Percentiles rank a stretch among this genome's conserved stretches.
Conservation (phyloP, 2,888 invertebrate genomes). For the Eupithecia pulchellata region DNA sequence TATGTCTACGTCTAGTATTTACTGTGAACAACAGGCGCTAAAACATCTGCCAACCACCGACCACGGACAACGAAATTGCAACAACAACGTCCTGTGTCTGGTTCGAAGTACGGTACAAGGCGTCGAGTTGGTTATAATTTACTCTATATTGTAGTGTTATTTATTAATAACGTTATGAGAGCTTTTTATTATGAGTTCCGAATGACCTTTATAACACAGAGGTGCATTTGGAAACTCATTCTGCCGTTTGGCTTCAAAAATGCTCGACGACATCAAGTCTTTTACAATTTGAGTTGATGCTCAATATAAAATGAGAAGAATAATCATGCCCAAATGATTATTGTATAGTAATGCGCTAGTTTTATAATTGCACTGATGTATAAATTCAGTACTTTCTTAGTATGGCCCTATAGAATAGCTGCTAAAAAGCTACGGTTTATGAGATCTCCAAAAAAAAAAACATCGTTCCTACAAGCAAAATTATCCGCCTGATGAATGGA, state of each 20-base stretch:
- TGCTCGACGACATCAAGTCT: not conserved
- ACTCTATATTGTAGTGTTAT: not conserved
- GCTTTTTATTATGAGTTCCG: too few relatives aligned
- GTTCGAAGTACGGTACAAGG: slow-evolving; percentile 12
- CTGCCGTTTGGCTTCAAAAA: not conserved
- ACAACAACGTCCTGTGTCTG: slow-evolving; percentile 42
- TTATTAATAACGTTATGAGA: not conserved
- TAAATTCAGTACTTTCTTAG: not conserved
- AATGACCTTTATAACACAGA: too few relatives aligned
- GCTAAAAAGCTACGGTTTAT: slow-evolving; percentile 15
- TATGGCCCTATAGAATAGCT: not conserved
- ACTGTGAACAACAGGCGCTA: slow-evolving; percentile 36
- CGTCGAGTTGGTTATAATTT: not conserved
- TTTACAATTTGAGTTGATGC: not conserved
- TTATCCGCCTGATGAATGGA: slow-evolving; percentile 47
- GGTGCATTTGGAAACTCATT: too few relatives aligned
- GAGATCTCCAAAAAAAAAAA: slow-evolving; percentile 21
- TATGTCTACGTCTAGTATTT: not conserved
- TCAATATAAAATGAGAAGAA: not conserved
- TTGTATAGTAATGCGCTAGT: not conserved
- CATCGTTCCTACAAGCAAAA: slow-evolving; percentile 6
- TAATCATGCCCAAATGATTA: not conserved
- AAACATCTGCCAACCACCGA: slow-evolving; percentile 61
- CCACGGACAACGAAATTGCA: slow-evolving; percentile 43
- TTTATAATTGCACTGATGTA: too few relatives aligned